These are phyloP conservation scores for Polypedilum pembai DNA, from an alignment of 1,140 invertebrate genomes.

Conservation along the genomic window DNA sequence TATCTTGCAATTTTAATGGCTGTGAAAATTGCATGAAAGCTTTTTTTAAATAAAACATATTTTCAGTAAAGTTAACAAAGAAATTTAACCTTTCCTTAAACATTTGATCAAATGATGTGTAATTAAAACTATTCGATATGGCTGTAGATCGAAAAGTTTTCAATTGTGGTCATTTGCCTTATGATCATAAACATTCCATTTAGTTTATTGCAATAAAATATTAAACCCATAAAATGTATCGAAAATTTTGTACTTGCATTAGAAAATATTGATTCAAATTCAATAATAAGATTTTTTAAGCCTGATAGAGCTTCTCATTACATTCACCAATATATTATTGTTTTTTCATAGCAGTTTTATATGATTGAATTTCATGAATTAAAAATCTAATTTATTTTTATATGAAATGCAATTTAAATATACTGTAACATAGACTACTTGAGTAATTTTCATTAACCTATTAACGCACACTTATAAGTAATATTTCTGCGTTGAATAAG, in stretches of 20 bases:
- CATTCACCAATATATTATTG: not conserved
- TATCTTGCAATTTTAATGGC: not conserved
- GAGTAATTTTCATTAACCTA: not conserved
- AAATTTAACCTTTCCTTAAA: not conserved
- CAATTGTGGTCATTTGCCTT: not conserved
- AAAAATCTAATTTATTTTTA: not conserved
- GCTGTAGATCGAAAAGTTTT: not conserved
- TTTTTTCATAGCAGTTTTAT: not conserved
- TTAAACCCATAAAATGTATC: not conserved
- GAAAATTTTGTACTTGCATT: no score
- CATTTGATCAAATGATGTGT: not conserved
- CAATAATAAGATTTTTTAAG: no score
- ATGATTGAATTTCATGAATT: not conserved
- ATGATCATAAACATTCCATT: not conserved
- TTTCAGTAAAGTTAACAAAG: not conserved
- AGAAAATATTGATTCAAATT: no score
- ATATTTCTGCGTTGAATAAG: not conserved
- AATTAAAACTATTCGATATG: not conserved
- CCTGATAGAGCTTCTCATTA: no score
- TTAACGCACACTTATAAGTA: not conserved
- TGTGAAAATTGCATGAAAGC: not conserved
- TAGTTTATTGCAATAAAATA: not conserved
- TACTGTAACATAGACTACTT: not conserved
- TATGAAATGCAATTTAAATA: not conserved
- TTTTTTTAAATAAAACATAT: not conserved